Evolutionary conservation across 2,888 invertebrate species (phyloP), one percentile per base, ranked within the genome.

Genomic region (Xylocampa areola): DNA sequence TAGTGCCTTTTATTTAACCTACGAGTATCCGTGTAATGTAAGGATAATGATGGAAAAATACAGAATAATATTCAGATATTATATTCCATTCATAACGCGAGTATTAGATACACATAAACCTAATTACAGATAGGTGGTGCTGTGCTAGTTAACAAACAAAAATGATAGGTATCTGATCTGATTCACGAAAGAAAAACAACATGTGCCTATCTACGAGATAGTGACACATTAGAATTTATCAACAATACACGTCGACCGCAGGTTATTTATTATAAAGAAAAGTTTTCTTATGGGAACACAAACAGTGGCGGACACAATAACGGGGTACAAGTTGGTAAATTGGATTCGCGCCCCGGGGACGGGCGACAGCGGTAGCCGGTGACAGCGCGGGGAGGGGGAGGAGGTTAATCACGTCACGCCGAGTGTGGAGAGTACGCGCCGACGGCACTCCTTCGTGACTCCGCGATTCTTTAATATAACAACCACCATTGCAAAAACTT

Each of bases 301-400:
- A 74, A 80, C 77, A 77, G 68, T 67, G 65, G 77, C 77, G 82
- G 82, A 83, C 86, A 87, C 87, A 87, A 88, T 87, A 89, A 86
- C 85, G 80, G 81, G 81, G 84, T 85, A 89, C 87, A 88, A 88
- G 87, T 90, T 85, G 83, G 87, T 84, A 90, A 90, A 91, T 91
- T 91, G 88, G 89, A 90, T 89, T 87, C 81, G 71, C 80, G 80
- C 88, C 87, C 88, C 72, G 57, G 89, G 88, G 89, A 89, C 82
- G 72, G 81, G 73, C 74, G 80, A 76, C 80, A 70, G 74, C 73
- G 68, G 67, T 57, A 52, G 60, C 59, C 54, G 68, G 68, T 60
- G 72, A 62, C 64, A 57, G 60, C 49, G 50, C 27, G 41, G 61
- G 55, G 19, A 14, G 14, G 8, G 37, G 27, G 41, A 43, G 45